Percentiles rank a stretch among this genome's conserved stretches.
Evolutionary conservation across 2,113 vertebrate genomes (phyloP).

Genomic region (Columba janthina): DNA sequence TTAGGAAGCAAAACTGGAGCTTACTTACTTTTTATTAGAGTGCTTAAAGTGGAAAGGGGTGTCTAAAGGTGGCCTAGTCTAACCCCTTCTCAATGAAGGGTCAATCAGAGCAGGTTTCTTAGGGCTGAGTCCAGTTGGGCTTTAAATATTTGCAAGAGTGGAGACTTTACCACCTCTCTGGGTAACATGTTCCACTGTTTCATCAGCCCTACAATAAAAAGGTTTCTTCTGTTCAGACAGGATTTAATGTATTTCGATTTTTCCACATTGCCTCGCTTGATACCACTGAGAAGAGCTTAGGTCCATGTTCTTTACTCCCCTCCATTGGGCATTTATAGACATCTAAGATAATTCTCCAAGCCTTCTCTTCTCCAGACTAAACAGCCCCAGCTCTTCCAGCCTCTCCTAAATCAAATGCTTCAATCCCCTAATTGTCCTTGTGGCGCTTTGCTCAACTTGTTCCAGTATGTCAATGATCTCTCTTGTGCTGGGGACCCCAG

Average conservation of each 20-base stretch:
- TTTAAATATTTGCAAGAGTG: background rate
- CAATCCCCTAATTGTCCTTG: no score
- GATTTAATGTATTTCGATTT: background rate
- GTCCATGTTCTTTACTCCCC: background rate
- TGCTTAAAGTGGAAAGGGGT: background rate
- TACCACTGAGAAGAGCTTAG: background rate
- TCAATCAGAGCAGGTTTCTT: background rate
- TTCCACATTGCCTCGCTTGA: background rate
- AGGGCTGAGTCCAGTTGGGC: background rate
- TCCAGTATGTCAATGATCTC: background rate
- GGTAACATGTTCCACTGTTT: background rate
- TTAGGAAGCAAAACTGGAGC: background rate
- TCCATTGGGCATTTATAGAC: background rate
- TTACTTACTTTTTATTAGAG: background rate
- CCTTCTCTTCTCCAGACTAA: background rate
- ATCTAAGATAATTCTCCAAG: background rate
- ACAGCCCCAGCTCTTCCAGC: background rate
- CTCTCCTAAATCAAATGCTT: background rate
- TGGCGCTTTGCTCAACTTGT: no score
- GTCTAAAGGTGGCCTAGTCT: background rate
- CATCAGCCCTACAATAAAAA: background rate
- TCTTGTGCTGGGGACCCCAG: background rate
- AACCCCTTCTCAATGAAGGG: background rate
- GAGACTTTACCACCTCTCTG: background rate
- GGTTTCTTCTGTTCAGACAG: background rate